Conservation (phyloP, 2,797 vertebrate genomes). For the Gastrophryne carolinensis region DNA sequence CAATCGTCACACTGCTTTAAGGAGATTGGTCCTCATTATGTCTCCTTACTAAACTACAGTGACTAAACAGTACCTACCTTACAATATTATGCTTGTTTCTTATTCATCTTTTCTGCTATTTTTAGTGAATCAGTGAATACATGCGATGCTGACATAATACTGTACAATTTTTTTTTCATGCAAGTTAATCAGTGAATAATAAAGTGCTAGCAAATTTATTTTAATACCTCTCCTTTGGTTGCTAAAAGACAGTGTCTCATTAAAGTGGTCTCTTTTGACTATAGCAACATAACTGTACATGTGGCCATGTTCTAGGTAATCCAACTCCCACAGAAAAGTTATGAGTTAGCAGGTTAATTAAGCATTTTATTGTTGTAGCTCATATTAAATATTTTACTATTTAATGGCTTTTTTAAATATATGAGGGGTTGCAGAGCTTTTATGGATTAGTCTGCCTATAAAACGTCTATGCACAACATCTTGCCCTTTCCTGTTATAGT, state of each 20-base stretch:
- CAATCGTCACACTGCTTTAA: too few relatives aligned
- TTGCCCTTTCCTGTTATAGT: conserved; percentile 44
- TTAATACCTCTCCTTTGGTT: neutral
- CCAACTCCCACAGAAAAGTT: conserved; percentile 30
- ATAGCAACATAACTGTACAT: neutral
- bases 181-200: neutral
- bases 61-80: too few relatives aligned
- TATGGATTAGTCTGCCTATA: conserved; percentile 34
- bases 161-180: neutral
- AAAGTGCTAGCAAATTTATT: neutral
- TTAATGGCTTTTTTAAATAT: conserved; percentile 28
- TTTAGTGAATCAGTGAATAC: too few relatives aligned
- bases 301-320: neutral
- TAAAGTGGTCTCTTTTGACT: conserved; percentile 11
- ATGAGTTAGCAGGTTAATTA: conserved; percentile 51
- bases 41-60: too few relatives aligned
- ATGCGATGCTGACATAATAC: too few relatives aligned
- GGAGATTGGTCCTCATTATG: too few relatives aligned
- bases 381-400: conserved; percentile 40
- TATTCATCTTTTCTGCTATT: too few relatives aligned
- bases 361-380: conserved; percentile 48
- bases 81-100: too few relatives aligned
- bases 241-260: neutral
- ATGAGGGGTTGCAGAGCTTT: conserved; percentile 12
- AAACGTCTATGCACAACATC: conserved; percentile 23